A percentile compares a stretch with the other conserved stretches of the same genome.
These are phyloP conservation scores for Pseudomyrmex gracilis DNA, from an alignment of 1,140 invertebrate species.

Conservation along the genomic window DNA sequence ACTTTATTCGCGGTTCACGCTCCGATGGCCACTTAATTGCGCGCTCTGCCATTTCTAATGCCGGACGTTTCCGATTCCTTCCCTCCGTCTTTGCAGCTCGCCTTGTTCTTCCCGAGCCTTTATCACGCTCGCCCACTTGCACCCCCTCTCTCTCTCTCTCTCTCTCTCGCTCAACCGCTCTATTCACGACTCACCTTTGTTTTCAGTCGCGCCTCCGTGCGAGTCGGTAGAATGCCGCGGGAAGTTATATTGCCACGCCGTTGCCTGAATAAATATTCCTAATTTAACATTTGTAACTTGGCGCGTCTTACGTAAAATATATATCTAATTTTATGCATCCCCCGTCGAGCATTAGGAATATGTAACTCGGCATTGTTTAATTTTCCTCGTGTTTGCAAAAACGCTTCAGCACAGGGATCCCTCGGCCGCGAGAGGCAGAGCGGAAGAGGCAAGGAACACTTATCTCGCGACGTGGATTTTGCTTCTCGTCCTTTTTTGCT, in stretches of 20 bases:
- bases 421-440: no score
- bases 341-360: conserved; percentile 4
- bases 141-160: not conserved
- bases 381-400: conserved; percentile 23
- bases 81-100: conserved; percentile 2
- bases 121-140: not conserved
- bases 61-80: conserved; percentile 19
- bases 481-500: conserved; percentile 21
- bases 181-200: conserved; percentile 44
- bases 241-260: conserved; percentile 26
- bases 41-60: conserved; percentile 25
- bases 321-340: conserved; percentile 25
- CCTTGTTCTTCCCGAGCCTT: not conserved
- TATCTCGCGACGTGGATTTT: conserved; percentile 33
- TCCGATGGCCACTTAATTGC: conserved; percentile 33
- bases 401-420: conserved; percentile 8
- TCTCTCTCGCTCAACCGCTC: not conserved
- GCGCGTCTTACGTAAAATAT: conserved; percentile 39
- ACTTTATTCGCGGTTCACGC: conserved; percentile 3
- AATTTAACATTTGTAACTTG: conserved; percentile 33
- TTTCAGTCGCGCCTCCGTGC: conserved; percentile 17
- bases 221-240: conserved; percentile 25
- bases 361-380: conserved; percentile 34
- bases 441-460: not conserved
- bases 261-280: conserved; percentile 56